Conservation (phyloP, 2,797 vertebrate genomes). For the Lutra lutra region DNA sequence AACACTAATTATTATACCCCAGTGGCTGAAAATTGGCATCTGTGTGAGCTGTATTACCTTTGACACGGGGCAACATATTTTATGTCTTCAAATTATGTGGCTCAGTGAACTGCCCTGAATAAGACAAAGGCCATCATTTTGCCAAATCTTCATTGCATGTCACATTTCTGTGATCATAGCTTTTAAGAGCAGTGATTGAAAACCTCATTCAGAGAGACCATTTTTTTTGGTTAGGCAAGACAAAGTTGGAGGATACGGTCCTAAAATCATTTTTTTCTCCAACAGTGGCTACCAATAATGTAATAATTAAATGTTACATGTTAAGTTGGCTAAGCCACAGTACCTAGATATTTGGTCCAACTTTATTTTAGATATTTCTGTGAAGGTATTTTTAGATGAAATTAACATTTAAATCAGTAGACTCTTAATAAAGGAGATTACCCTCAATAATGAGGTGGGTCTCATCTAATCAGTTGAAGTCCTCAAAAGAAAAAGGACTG, state of each 20-base stretch:
- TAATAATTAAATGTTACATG: not conserved
- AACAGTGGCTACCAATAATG: not conserved
- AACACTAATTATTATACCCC: constrained; percentile 8
- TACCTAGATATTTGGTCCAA: not conserved
- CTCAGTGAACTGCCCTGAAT: constrained; percentile 14
- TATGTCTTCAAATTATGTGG: constrained; percentile 1
- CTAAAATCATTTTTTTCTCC: not conserved
- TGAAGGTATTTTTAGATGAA: constrained; percentile 1
- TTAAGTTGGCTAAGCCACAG: not conserved
- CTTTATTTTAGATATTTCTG: not conserved
- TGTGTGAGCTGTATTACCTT: not conserved
- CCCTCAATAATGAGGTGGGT: not conserved
- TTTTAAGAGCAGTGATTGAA: constrained; percentile 35
- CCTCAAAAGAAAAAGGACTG: not conserved
- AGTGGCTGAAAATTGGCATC: not conserved
- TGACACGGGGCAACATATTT: not conserved
- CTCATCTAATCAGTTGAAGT: not conserved
- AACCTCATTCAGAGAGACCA: not conserved
- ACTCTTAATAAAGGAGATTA: not conserved
- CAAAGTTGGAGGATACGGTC: not conserved
- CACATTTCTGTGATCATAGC: not conserved
- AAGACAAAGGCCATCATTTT: constrained; percentile 25
- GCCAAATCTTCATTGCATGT: not conserved
- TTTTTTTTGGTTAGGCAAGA: not conserved
- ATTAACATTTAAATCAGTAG: constrained; percentile 27